These are phyloP conservation scores for Trididemnum miniatum DNA, from an alignment of 23 tunicate genomes.

Conservation along the genomic window DNA sequence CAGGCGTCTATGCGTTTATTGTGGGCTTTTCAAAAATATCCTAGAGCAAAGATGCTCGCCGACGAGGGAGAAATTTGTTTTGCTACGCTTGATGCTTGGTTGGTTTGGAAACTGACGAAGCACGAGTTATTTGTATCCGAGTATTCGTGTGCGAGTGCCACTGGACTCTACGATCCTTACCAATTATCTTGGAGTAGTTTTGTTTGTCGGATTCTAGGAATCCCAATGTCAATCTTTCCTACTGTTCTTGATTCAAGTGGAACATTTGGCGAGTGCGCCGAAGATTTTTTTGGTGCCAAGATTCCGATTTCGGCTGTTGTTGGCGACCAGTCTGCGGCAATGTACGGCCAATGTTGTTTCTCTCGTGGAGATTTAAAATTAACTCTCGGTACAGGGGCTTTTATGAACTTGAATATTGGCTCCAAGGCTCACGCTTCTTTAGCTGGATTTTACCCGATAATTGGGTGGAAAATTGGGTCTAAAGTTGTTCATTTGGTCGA, in stretches of 20 bases:
- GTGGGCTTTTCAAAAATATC: conserved; percentile 84
- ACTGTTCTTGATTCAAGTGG: conserved; percentile 68
- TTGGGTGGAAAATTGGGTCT: conserved; percentile 86
- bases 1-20: conserved; percentile 78
- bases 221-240: conserved; percentile 72
- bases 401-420: conserved; percentile 83
- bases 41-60: conserved; percentile 38
- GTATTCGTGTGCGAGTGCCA: conserved; percentile 84
- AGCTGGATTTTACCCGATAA: conserved; percentile 88
- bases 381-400: conserved; percentile 95
- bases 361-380: conserved; percentile 82
- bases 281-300: conserved; percentile 53
- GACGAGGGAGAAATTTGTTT: conserved; percentile 71
- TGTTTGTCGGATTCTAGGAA: conserved; percentile 52
- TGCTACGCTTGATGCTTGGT: conserved; percentile 93
- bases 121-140: conserved; percentile 72
- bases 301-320: conserved; percentile 81
- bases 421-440: conserved; percentile 86
- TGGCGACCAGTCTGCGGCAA: conserved; percentile 97
- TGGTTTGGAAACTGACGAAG: conserved; percentile 83
- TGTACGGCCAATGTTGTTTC: conserved; percentile 95
- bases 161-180: conserved; percentile 89
- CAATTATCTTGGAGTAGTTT: conserved; percentile 74
- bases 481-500: conserved; percentile 80
- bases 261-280: conserved; percentile 78